Conservation (phyloP, 2,797 vertebrate species). For the Acanthiza pusilla region DNA sequence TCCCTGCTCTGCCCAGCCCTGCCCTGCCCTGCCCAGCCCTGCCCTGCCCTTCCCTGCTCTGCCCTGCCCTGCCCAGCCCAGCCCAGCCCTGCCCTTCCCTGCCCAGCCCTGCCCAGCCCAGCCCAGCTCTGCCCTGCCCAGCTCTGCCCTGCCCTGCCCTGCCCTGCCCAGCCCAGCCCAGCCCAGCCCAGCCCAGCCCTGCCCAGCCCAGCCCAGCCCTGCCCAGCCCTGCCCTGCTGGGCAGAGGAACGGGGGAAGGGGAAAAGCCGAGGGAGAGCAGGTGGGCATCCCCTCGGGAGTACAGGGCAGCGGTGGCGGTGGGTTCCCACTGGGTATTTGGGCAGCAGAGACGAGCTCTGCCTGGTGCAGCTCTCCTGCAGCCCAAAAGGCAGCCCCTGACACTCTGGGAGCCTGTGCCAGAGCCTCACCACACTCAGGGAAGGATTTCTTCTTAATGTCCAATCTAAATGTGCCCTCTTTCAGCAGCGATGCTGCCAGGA, state of each 20-base stretch:
- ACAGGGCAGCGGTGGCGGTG: background rate
- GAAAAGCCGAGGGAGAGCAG: background rate
- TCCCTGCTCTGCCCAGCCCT: too few species aligned
- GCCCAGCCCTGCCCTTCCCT: too few species aligned
- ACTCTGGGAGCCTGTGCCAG: background rate
- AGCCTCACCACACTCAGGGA: background rate
- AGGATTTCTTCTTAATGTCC: background rate
- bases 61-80: too few species aligned
- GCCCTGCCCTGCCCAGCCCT: too few species aligned
- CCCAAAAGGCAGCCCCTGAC: background rate
- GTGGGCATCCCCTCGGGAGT: accelerated
- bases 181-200: too few species aligned
- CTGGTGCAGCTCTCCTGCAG: background rate
- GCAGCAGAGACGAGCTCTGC: accelerated
- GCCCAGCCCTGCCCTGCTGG: background rate
- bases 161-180: too few species aligned
- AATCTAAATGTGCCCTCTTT: background rate
- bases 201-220: too few species aligned
- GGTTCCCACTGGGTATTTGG: too few species aligned
- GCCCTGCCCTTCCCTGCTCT: too few species aligned
- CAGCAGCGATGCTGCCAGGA: background rate
- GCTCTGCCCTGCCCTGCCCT: too few species aligned
- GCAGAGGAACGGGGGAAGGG: accelerated
- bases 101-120: too few species aligned
- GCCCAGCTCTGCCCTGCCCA: too few species aligned